phyloP scores from a whole-genome alignment of 2,113 vertebrate species.

The Cepphus grylle region DNA sequence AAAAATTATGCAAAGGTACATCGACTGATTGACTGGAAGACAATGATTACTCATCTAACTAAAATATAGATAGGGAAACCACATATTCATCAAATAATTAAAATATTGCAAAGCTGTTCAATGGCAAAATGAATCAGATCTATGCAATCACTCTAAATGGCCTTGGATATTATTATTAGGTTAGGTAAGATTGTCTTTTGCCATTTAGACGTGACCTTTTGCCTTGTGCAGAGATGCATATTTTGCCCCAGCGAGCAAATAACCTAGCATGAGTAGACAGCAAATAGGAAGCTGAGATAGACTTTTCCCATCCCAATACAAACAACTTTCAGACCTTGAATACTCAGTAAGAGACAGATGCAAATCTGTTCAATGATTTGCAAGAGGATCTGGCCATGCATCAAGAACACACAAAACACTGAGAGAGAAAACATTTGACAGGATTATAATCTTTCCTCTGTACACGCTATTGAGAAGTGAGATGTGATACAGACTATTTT shows the following conservation, averaged over 20 bases:
- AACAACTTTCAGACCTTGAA: background rate
- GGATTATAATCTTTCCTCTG: background rate
- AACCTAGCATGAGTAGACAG: background rate
- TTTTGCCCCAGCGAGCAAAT: background rate
- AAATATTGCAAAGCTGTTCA: background rate
- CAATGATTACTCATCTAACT: background rate
- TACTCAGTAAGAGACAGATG: background rate
- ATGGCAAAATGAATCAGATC: background rate
- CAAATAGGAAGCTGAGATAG: background rate
- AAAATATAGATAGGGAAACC: background rate
- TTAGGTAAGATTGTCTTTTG: background rate
- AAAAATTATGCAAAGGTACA: background rate
- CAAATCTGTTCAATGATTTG: background rate
- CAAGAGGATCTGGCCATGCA: background rate
- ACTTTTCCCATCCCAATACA: background rate
- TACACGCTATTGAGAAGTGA: background rate
- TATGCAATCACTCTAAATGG: background rate
- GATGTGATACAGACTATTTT: background rate
- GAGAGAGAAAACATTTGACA: background rate
- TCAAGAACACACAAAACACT: background rate
- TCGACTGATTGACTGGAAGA: background rate
- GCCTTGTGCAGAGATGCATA: background rate
- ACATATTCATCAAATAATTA: slow-evolving; percentile 9
- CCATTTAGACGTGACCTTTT: background rate
- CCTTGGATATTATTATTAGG: background rate